These are phyloP conservation scores for Porites cylindrica DNA, from an alignment of 92 coral and sea anemone genomes.

Conservation along the genomic window DNA sequence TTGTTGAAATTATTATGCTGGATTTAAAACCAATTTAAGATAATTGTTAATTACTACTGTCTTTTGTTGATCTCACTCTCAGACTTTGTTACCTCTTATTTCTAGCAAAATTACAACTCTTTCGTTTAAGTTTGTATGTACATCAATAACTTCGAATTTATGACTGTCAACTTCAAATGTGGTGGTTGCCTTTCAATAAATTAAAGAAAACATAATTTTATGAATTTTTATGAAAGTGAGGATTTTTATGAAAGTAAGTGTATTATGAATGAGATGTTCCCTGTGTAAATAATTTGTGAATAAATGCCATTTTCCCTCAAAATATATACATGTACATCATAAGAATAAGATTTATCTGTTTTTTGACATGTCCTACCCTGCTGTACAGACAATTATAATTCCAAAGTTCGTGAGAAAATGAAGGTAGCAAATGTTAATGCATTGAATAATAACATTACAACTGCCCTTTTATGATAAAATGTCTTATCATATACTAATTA, in stretches of 20 bases:
- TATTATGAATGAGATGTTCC: conserved; percentile 25
- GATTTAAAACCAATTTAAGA: no score
- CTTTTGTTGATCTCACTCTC: neutral
- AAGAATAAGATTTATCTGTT: conserved; percentile 20
- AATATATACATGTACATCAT: conserved; percentile 31
- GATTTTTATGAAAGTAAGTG: conserved; percentile 16
- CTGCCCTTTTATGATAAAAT: conserved; percentile 1
- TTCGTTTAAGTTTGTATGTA: conserved; percentile 19
- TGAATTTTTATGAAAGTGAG: neutral
- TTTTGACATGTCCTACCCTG: conserved; percentile 33
- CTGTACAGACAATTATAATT: conserved; percentile 5
- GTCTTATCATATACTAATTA: conserved; percentile 17
- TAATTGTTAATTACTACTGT: conserved; percentile 10
- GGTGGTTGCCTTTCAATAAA: conserved; percentile 31
- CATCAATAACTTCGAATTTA: conserved; percentile 22
- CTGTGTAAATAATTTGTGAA: conserved; percentile 28
- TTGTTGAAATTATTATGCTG: no score
- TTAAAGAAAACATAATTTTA: conserved; percentile 13
- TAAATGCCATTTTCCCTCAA: conserved; percentile 26
- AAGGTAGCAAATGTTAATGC: conserved; percentile 20
- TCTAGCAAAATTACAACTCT: conserved; percentile 31
- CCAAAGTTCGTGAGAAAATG: conserved; percentile 11
- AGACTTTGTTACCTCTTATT: conserved; percentile 1
- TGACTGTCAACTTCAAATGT: conserved; percentile 24
- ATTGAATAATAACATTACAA: neutral